Conservation (phyloP, 2,888 invertebrate genomes). For the Platerodrilus igneus region DNA sequence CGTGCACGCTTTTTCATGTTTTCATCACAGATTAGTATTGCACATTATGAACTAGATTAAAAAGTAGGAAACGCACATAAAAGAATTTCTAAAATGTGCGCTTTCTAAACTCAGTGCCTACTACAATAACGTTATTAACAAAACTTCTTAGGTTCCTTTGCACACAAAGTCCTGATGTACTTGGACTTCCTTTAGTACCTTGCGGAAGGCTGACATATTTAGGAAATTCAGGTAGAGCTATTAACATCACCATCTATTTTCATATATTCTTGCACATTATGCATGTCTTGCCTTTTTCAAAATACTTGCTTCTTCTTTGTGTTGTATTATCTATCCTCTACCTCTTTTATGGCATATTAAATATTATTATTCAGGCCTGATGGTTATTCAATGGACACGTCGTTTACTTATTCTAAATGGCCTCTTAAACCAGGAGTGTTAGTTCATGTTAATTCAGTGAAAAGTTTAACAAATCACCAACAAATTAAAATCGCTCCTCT, state of each 20-base stretch:
- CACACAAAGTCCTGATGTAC: conserved; percentile 50
- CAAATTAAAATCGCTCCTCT: conserved; percentile 38
- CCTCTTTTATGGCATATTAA: too few relatives aligned
- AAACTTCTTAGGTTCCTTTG: conserved; percentile 47
- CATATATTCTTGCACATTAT: too few relatives aligned
- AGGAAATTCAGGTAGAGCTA: conserved; percentile 43
- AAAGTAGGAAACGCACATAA: conserved; percentile 10
- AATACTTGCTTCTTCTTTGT: conserved; percentile 26
- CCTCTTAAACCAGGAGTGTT: conserved; percentile 84
- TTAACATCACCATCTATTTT: too few relatives aligned
- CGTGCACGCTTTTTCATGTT: conserved; percentile 12
- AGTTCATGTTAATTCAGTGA: conserved; percentile 75
- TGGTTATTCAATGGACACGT: conserved; percentile 44
- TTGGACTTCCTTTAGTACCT: conserved; percentile 49
- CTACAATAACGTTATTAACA: conserved; percentile 25
- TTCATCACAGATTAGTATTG: conserved; percentile 41
- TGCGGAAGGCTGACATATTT: conserved; percentile 48
- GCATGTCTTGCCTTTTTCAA: too few relatives aligned
- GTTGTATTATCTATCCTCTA: too few relatives aligned
- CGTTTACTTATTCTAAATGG: conserved; percentile 60
- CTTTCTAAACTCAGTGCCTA: background rate
- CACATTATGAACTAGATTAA: conserved; percentile 26
- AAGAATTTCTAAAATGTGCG: background rate
- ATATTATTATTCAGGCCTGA: too few relatives aligned
- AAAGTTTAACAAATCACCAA: conserved; percentile 60